Evolutionary conservation across 2,113 vertebrate species (phyloP).

Genomic region (Trogon surrucura): DNA sequence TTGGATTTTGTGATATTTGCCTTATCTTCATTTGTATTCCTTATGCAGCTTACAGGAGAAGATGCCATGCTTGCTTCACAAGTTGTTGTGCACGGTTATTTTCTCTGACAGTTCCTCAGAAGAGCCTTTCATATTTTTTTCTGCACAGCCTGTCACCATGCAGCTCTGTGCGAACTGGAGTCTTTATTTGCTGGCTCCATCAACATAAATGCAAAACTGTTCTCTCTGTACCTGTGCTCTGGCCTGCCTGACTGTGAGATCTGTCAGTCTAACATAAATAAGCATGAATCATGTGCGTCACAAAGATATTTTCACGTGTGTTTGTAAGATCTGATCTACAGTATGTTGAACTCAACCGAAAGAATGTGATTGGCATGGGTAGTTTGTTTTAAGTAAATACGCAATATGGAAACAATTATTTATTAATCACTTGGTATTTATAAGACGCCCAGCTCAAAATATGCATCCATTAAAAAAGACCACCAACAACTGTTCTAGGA

Average conservation of each 20-base stretch:
- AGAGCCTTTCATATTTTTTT: not conserved
- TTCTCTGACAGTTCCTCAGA: conserved; percentile 26
- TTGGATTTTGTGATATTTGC: conserved; percentile 14
- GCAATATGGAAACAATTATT: not conserved
- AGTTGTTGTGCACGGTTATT: conserved; percentile 30
- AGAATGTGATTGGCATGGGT: not conserved
- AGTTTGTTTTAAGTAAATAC: not conserved
- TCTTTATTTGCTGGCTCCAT: conserved; percentile 21
- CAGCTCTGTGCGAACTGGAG: not conserved
- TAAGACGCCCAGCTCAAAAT: not conserved
- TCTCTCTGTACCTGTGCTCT: not conserved
- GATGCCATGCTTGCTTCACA: not conserved
- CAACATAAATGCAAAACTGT: not conserved
- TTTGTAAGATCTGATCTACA: not conserved
- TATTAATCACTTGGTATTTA: not conserved
- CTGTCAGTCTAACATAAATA: not conserved
- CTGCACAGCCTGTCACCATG: conserved; percentile 7
- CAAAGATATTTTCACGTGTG: not conserved
- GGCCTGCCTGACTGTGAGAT: not conserved
- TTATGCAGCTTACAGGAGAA: not conserved
- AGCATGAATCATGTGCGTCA: not conserved
- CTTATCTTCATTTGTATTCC: conserved; percentile 52
- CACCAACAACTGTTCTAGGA: not conserved
- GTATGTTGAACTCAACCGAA: not conserved
- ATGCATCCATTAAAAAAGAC: not conserved